Conservation (phyloP, 2,888 invertebrate species). For the Euzophera pinguis region DNA sequence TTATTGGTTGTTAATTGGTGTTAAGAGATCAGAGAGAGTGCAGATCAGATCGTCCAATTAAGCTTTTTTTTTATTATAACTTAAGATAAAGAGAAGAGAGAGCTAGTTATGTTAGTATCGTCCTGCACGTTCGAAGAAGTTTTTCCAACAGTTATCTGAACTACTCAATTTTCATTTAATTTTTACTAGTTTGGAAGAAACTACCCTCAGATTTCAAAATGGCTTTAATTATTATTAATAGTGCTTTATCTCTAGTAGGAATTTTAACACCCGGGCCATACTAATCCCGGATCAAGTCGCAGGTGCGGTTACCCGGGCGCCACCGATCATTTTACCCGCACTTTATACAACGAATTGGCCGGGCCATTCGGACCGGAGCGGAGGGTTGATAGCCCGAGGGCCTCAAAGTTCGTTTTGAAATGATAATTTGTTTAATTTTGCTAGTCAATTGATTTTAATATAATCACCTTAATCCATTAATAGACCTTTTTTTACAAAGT, state of each 20-base stretch:
- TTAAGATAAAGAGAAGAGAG: no score
- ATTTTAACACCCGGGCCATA: slow-evolving; percentile 41
- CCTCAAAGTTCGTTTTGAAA: slow-evolving; percentile 26
- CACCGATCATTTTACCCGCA: slow-evolving; percentile 49
- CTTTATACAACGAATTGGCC: slow-evolving; percentile 35
- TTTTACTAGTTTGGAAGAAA: no score
- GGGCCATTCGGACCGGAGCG: slow-evolving; percentile 18
- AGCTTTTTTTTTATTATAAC: no score
- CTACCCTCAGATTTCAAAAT: not conserved
- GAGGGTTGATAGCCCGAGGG: slow-evolving; percentile 31
- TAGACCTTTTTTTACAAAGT: no score
- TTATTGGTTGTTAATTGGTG: no score
- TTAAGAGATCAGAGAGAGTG: no score
- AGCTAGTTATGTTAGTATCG: no score
- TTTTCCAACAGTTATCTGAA: no score
- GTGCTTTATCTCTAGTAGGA: slow-evolving; percentile 58
- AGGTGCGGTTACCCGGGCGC: slow-evolving; percentile 44
- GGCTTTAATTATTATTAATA: slow-evolving; percentile 46
- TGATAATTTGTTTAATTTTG: slow-evolving; percentile 24
- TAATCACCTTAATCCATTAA: no score
- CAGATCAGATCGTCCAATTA: no score
- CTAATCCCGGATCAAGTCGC: slow-evolving; percentile 56
- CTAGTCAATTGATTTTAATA: slow-evolving; percentile 1
- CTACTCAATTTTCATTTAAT: no score
- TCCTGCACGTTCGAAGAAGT: no score